phyloP scores from a whole-genome alignment of 1,140 invertebrate genomes.

The Magallana ariakensis region DNA sequence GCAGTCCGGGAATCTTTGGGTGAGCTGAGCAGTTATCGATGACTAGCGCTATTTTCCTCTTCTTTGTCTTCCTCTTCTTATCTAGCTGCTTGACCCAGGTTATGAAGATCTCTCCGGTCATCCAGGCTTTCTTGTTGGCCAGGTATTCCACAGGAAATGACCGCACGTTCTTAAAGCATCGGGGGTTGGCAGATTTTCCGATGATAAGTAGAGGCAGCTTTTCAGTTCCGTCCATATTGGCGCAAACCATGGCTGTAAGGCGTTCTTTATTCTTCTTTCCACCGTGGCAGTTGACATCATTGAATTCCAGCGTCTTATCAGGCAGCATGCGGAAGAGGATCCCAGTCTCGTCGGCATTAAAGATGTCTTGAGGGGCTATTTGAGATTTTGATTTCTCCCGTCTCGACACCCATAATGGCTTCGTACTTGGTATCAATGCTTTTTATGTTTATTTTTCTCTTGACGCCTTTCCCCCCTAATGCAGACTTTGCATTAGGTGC shows the following conservation, averaged over 20 bases:
- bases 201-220: slow-evolving; percentile 80
- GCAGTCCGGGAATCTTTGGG: too few species aligned
- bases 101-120: too few species aligned
- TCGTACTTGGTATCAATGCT: slow-evolving; percentile 26
- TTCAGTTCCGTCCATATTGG: slow-evolving; percentile 79
- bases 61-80: too few species aligned
- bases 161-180: slow-evolving; percentile 80
- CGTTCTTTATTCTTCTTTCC: slow-evolving; percentile 81
- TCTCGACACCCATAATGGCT: slow-evolving; percentile 25
- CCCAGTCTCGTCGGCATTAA: slow-evolving; percentile 58
- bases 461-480: slow-evolving; percentile 16
- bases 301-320: slow-evolving; percentile 54
- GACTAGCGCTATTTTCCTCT: too few species aligned
- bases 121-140: slow-evolving; percentile 72
- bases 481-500: background rate
- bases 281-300: slow-evolving; percentile 46
- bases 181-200: slow-evolving; percentile 80
- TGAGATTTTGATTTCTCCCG: too few species aligned
- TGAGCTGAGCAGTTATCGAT: too few species aligned
- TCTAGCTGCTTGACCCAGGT: too few species aligned
- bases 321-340: slow-evolving; percentile 54
- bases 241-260: slow-evolving; percentile 78
- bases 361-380: slow-evolving; percentile 51
- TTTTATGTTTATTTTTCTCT: slow-evolving; percentile 21
- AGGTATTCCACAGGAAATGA: slow-evolving; percentile 53